These are phyloP conservation scores for Thymelicus acteon DNA, from an alignment of 2,888 invertebrate species.

Conservation along the genomic window DNA sequence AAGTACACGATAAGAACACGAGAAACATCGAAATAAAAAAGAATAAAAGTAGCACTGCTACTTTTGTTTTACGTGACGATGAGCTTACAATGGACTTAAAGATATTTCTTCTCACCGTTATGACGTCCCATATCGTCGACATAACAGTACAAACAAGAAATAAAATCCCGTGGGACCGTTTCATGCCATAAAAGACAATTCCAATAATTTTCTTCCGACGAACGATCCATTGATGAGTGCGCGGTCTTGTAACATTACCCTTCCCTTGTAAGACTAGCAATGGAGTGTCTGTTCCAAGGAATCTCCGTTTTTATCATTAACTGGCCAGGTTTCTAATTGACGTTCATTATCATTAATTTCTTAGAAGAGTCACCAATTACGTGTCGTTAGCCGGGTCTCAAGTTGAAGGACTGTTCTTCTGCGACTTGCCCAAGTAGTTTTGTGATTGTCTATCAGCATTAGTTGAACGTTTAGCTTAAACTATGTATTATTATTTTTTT, in stretches of 20 bases:
- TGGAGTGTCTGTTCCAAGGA: conserved; percentile 31
- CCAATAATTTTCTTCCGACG: conserved; percentile 25
- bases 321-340: conserved; percentile 45
- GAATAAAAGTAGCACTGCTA: conserved; percentile 15
- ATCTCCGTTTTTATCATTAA: conserved; percentile 25
- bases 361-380: conserved; percentile 47
- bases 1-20: conserved; percentile 30
- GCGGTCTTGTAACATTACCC: neutral
- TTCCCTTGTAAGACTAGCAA: conserved; percentile 25
- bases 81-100: conserved; percentile 32
- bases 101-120: conserved; percentile 43
- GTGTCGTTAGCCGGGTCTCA: conserved; percentile 32
- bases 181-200: conserved; percentile 30
- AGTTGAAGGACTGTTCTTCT: conserved; percentile 38
- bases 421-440: conserved; percentile 27
- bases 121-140: conserved; percentile 44
- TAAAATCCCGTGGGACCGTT: conserved; percentile 36
- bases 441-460: conserved; percentile 19
- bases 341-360: conserved; percentile 50
- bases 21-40: conserved; percentile 25
- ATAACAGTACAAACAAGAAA: conserved; percentile 48
- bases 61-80: conserved; percentile 36
- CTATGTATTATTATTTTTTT: neutral
- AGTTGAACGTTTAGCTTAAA: neutral
- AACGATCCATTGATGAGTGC: conserved; percentile 19